Evolutionary conservation across 2,113 vertebrate genomes (phyloP).

Genomic region (Etia nguti): DNA sequence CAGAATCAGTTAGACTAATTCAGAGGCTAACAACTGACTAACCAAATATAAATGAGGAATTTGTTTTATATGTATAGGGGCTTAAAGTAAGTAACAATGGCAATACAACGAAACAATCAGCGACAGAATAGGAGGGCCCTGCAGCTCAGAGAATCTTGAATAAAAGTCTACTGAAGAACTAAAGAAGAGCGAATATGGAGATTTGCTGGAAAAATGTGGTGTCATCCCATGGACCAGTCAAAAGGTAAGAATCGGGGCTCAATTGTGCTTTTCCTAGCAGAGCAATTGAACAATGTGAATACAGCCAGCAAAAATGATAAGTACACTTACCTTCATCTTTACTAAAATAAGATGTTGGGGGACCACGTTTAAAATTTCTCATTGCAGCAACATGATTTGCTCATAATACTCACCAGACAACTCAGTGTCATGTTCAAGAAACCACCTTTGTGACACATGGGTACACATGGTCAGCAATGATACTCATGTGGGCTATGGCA

Average conservation of each 20-base stretch:
- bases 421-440: not conserved
- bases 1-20: not conserved
- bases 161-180: not conserved
- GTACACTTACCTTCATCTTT: not conserved
- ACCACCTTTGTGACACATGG: not conserved
- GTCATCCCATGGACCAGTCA: not conserved
- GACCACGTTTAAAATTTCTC: not conserved
- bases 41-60: not conserved
- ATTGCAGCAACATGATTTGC: not conserved
- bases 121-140: not conserved
- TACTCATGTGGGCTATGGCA: not conserved
- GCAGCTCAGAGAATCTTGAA: not conserved
- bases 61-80: not conserved
- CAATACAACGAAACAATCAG: not conserved
- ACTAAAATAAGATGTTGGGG: not conserved
- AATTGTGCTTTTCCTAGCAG: not conserved
- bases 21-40: not conserved
- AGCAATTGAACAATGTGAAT: not conserved
- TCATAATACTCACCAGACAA: not conserved
- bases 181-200: not conserved
- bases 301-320: not conserved
- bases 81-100: not conserved
- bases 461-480: not conserved
- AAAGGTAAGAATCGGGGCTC: not conserved
- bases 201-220: not conserved